A percentile compares a stretch with the other conserved stretches of the same genome.
Evolutionary conservation across 2,888 invertebrate genomes (phyloP).

Genomic region (Orchestes rusci): DNA sequence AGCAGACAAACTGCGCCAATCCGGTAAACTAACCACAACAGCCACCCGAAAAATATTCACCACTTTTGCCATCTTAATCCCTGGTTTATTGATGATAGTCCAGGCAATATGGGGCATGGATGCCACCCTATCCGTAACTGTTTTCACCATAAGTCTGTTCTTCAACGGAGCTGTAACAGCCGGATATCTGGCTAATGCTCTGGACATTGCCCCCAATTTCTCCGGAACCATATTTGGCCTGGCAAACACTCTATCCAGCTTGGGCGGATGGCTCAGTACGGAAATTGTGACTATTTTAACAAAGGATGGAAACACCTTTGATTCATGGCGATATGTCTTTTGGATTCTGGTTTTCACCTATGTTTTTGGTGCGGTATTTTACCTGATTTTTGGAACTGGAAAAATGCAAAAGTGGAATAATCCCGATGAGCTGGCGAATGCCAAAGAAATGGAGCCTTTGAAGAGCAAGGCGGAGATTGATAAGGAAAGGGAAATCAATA

Average conservation of each 20-base stretch:
- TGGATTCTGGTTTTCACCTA: slow-evolving; percentile 71
- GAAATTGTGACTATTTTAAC: slow-evolving; percentile 75
- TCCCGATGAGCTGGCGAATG: slow-evolving; percentile 28
- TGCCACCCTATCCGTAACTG: slow-evolving; percentile 63
- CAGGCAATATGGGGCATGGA: slow-evolving; percentile 67
- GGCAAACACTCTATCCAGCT: slow-evolving; percentile 79
- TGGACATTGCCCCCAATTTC: slow-evolving; percentile 85
- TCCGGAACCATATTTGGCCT: slow-evolving; percentile 84
- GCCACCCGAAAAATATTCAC: slow-evolving; percentile 64
- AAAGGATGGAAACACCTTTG: slow-evolving; percentile 62
- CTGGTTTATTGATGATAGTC: slow-evolving; percentile 66
- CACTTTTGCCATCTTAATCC: slow-evolving; percentile 54
- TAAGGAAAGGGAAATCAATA: slow-evolving; percentile 31
- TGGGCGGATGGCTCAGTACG: slow-evolving; percentile 75
- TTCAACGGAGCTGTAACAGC: slow-evolving; percentile 82
- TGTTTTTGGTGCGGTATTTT: slow-evolving; percentile 56
- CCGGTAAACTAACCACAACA: slow-evolving; percentile 65
- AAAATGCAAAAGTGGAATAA: slow-evolving; percentile 55
- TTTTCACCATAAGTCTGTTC: slow-evolving; percentile 73
- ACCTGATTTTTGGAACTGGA: slow-evolving; percentile 59
- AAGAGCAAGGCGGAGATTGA: slow-evolving; percentile 32
- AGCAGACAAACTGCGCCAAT: slow-evolving; percentile 63
- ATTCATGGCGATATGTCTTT: slow-evolving; percentile 76
- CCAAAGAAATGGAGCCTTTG: slow-evolving; percentile 40
- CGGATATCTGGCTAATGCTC: slow-evolving; percentile 77